Evolutionary conservation across 2,888 invertebrate species (phyloP), one percentile per base, ranked within the genome.

Genomic region (Drosophila trichaetosa): DNA sequence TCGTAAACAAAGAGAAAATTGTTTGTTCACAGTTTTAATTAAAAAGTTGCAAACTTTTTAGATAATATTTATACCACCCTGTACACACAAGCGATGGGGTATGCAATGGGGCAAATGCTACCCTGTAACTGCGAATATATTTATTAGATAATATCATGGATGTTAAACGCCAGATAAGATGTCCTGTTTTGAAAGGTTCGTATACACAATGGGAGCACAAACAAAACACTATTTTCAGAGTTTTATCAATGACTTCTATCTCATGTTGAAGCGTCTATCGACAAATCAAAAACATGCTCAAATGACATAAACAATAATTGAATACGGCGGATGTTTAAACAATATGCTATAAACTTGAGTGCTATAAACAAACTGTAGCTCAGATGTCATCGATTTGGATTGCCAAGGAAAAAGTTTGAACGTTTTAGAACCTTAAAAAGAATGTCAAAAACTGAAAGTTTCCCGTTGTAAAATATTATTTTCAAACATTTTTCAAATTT

Each of bases 21-120:
- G 49, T 53, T 27, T 34, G 46, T 11, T 38, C 33, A 53, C 36
- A 29, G 24, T 49, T 48, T 70, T 62, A 46, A 64, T 67, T 72
- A 68, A 66, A 79, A 79, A 54, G 24, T 46, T 65, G 62, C 48
- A 24, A 68, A 70, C 29, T 62, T 74, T 70, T 63, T 42, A 40
- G 33, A 21, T 40, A 51, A 60, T 54, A 59, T 48, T 59, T 66
- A 49, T 61, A 56, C 27, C 8, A 56, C 27, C 8, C 18, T 18
- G 6, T 18, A 7, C 2, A 7, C 27, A 38, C 8, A 0, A 16
- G 46, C 46, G 4, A 21, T 21, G 7, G 21, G 4, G 10, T 29
- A 49, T 27, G 18, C 18, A n/a, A 2, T 40, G 4, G n/a, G n/a
- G 1, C 4, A 40, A 40, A 40, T n/a, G 10, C 10, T 2, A 10